These are phyloP conservation scores for Acromyrmex heyeri DNA, from an alignment of 1,140 invertebrate species.

Conservation along the genomic window DNA sequence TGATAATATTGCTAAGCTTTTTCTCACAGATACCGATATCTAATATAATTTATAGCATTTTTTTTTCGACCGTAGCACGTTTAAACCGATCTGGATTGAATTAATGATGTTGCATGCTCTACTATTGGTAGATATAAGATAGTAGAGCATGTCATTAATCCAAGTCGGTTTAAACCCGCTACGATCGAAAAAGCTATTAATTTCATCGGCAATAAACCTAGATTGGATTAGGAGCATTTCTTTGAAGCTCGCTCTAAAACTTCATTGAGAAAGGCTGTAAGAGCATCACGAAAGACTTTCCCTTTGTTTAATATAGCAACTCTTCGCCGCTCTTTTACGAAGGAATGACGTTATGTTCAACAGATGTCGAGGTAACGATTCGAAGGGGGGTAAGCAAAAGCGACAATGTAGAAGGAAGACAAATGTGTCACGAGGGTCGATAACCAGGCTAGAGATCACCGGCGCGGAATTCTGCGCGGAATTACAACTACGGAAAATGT, in stretches of 20 bases:
- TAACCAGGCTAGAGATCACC: slow-evolving; percentile 26
- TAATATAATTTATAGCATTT: not conserved
- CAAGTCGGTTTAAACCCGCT: no score
- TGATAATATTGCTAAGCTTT: not conserved
- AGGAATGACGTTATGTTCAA: slow-evolving; percentile 71
- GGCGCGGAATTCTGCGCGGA: not conserved
- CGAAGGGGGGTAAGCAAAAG: slow-evolving; percentile 20
- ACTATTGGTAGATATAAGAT: no score
- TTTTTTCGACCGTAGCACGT: no score
- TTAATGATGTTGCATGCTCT: no score
- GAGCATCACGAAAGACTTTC: slow-evolving; percentile 2
- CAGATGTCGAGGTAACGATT: slow-evolving; percentile 67
- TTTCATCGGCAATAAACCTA: not conserved
- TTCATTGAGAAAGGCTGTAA: not conserved
- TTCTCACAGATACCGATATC: not conserved
- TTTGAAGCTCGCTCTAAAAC: slow-evolving; percentile 4
- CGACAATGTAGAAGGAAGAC: slow-evolving; percentile 36
- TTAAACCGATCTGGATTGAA: no score
- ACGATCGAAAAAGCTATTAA: not conserved
- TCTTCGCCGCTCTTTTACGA: slow-evolving; percentile 4
- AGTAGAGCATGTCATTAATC: no score
- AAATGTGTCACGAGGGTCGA: slow-evolving; percentile 45
- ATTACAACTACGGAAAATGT: slow-evolving; percentile 1
- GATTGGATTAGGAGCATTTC: slow-evolving; percentile 14
- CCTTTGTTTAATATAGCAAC: slow-evolving; percentile 21